Conservation (phyloP, 2,888 invertebrate genomes). For the Clunio marinus region DNA sequence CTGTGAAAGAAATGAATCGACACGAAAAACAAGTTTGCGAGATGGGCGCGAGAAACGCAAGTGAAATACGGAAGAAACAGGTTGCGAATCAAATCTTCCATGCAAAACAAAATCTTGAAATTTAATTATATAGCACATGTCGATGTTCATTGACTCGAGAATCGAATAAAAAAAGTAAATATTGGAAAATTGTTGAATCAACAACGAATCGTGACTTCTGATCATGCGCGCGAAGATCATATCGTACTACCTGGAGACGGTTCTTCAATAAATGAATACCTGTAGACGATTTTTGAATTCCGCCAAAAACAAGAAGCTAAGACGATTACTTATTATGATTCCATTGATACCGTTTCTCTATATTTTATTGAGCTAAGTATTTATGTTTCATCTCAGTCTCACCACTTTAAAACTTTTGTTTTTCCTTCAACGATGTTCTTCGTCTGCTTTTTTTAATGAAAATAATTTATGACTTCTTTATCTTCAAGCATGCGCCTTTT, state of each 20-base stretch:
- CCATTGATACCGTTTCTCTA: slow-evolving; percentile 10
- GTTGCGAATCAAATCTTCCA: slow-evolving; percentile 2
- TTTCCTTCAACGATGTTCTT: too few relatives aligned
- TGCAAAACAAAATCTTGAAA: too few relatives aligned
- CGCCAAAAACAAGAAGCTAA: too few relatives aligned
- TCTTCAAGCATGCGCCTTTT: too few relatives aligned
- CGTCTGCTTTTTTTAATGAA: too few relatives aligned
- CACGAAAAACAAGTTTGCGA: neutral
- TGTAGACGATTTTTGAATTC: too few relatives aligned
- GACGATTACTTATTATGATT: too few relatives aligned
- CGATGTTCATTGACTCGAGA: neutral
- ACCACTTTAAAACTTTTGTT: too few relatives aligned
- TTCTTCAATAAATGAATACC: too few relatives aligned
- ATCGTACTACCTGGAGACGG: too few relatives aligned
- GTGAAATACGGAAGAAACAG: neutral
- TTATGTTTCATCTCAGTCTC: too few relatives aligned
- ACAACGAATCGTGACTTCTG: neutral
- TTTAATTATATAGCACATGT: neutral
- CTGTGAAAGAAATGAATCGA: neutral
- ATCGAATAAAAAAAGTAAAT: neutral
- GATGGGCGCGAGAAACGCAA: neutral
- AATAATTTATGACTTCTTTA: neutral
- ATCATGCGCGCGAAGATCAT: too few relatives aligned
- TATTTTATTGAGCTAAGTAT: neutral
- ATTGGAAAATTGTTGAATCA: neutral